phyloP scores from a whole-genome alignment of 2,888 invertebrate species.

The Pachydiplax longipennis region DNA sequence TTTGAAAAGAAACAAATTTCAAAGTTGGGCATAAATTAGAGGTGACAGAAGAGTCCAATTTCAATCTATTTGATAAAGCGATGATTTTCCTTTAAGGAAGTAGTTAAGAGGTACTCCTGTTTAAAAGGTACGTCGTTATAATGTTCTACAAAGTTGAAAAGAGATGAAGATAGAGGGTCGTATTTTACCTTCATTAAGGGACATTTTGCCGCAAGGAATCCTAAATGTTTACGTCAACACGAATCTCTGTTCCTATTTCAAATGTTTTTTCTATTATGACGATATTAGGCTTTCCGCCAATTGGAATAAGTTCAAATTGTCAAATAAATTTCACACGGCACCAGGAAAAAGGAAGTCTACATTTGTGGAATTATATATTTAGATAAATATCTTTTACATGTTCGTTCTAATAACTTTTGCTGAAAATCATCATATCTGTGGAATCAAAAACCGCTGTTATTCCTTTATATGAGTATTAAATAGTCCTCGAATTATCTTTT shows the following conservation, averaged over 20 bases:
- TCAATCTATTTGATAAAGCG: too few species aligned
- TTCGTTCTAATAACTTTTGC: too few species aligned
- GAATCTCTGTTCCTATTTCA: neutral
- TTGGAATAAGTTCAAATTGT: slow-evolving; percentile 15
- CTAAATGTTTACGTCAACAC: neutral
- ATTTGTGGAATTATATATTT: neutral
- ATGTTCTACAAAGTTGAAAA: neutral
- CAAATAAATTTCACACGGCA: neutral
- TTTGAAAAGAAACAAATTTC: too few species aligned
- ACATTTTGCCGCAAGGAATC: neutral
- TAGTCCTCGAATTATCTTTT: too few species aligned
- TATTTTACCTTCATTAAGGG: neutral
- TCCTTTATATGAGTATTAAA: too few species aligned
- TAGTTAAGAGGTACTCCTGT: neutral
- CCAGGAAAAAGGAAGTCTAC: neutral
- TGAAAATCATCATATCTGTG: too few species aligned
- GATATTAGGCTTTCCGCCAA: neutral
- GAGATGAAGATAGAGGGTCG: neutral
- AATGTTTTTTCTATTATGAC: neutral
- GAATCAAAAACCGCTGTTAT: too few species aligned
- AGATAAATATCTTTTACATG: neutral
- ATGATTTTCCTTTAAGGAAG: too few species aligned
- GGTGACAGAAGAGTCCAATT: too few species aligned
- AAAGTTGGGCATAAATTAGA: too few species aligned
- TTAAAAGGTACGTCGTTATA: neutral